phyloP scores from a whole-genome alignment of 2,113 vertebrate genomes.

The Ploceus nigricollis region DNA sequence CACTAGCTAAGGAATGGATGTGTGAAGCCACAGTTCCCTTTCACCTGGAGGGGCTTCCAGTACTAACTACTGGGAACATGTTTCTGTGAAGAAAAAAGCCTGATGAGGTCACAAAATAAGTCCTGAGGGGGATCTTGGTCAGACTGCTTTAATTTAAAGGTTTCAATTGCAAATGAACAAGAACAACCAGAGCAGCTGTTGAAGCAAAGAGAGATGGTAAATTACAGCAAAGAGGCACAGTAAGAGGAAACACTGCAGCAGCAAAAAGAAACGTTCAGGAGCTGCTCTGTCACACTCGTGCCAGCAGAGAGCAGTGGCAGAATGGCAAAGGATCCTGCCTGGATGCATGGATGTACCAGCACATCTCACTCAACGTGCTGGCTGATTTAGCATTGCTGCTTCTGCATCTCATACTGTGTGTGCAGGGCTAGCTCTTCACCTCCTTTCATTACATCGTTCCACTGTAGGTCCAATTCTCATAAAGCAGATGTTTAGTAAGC shows the following conservation, averaged over 20 bases:
- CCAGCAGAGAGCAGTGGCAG: not conserved
- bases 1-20: not conserved
- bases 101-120: not conserved
- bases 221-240: not conserved
- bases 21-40: not conserved
- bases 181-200: not conserved
- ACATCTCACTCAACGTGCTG: rapidly evolving
- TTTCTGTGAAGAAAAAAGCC: not conserved
- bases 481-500: not conserved
- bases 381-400: rapidly evolving
- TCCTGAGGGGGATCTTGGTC: not conserved
- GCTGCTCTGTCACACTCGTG: not conserved
- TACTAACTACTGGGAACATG: rapidly evolving
- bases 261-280: not conserved
- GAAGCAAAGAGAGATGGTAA: not conserved
- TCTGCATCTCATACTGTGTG: rapidly evolving
- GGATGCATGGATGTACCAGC: rapidly evolving
- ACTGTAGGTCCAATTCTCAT: not conserved
- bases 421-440: not conserved
- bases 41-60: not conserved
- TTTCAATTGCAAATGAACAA: not conserved
- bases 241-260: not conserved
- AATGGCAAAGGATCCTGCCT: not conserved
- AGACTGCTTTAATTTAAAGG: not conserved
- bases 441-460: not conserved